Evolutionary conservation across 2,888 invertebrate species (phyloP).

Genomic region (Drosophila dives): DNA sequence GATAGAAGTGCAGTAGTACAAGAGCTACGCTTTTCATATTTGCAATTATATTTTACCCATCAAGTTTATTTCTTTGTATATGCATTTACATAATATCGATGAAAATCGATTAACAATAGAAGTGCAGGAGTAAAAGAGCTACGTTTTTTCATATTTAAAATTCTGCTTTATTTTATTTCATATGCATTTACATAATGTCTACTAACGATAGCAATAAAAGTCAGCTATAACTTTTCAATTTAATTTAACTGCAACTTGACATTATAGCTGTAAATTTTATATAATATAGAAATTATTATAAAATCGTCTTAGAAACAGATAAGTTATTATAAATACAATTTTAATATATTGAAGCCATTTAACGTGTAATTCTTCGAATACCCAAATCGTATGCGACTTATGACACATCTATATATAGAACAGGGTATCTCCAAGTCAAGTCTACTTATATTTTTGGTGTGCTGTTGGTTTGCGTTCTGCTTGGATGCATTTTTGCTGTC

Average conservation of each 20-base stretch:
- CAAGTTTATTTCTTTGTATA: neutral
- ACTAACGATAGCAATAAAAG: neutral
- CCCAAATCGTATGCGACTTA: neutral
- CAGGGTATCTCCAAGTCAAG: neutral
- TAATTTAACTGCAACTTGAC: neutral
- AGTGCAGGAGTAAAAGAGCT: neutral
- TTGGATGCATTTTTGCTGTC: conserved; percentile 45
- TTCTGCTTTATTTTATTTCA: neutral
- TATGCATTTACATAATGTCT: neutral
- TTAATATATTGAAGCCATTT: neutral
- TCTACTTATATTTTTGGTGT: neutral
- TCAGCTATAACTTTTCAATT: neutral
- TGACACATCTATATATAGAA: neutral
- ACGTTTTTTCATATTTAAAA: neutral
- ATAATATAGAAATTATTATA: neutral
- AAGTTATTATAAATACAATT: neutral
- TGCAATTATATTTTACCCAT: too few relatives aligned
- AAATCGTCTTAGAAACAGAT: neutral
- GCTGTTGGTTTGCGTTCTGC: conserved; percentile 57
- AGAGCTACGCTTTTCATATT: neutral
- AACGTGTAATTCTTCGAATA: too few relatives aligned
- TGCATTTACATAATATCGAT: neutral
- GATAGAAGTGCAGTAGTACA: too few relatives aligned
- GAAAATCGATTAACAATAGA: neutral
- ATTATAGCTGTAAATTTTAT: neutral